Base-by-base conservation (phyloP, 2,797 vertebrate genomes). In the Streptopelia turtur region DNA sequence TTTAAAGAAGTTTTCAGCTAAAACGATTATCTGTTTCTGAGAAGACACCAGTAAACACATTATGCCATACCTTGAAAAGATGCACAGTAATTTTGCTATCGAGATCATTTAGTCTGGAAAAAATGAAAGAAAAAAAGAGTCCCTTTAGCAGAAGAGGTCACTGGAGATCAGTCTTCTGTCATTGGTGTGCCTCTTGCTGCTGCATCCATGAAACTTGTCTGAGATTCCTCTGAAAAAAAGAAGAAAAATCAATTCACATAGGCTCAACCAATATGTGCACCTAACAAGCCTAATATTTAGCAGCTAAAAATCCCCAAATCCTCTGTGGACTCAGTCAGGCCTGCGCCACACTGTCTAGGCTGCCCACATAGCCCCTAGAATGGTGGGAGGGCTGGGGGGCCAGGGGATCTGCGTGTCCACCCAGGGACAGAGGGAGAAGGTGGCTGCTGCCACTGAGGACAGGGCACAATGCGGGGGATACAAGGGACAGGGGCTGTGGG, bases 381-480 rank as follows among this genome's bases (percentile, higher is more conserved):
- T 1, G 1, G 43, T 2, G 2, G 39, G 16, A 87, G 52, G n/a
- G 24, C 65, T 30, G 33, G 37, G 47, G 47, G 24, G 6, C 2
- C 1, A 17, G 27, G n/a, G 56, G 17, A 24, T 8, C 35, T 20
- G 33, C 18, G 33, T 23, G 66, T 31, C 63, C 1, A 0, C 1
- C 4, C 31, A 24, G 24, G 24, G 14, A 16, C 53, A 49, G 6
- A 3, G 20, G 41, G 24, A 37, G 10, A 52, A 43, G 21, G 23
- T 10, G 61, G 24, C 37, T 59, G 52, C 52, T 18, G 11, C 57
- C 30, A 11, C 39, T 1, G 1, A 41, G 52, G 49, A 45, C 21
- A 21, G 53, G 35, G 22, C 11, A 22, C 0, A 1, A 22, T 0
- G 1, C 0, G 3, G 8, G 17, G 28, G 13, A 35, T 5, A 1